Percentiles rank a stretch among this genome's conserved stretches.
Conservation (phyloP, 2,797 vertebrate genomes). For the Anabas testudineus region DNA sequence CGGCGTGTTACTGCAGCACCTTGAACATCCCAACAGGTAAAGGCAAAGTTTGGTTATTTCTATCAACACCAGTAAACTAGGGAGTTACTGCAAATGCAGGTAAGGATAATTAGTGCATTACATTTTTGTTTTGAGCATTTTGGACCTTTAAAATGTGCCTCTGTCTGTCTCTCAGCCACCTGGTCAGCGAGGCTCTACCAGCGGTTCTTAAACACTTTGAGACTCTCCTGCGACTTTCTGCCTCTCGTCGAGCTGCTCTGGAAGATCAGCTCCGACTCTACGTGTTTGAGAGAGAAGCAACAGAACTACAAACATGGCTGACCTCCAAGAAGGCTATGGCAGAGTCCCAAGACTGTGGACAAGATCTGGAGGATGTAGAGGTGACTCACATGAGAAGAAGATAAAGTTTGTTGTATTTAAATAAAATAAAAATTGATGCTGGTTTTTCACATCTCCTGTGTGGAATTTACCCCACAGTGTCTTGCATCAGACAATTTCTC, state of each 20-base stretch:
- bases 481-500: too few species aligned
- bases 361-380: constrained; percentile 89
- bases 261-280: constrained; percentile 86
- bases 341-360: constrained; percentile 87
- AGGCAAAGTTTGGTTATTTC: not conserved
- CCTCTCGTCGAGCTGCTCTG: constrained; percentile 74
- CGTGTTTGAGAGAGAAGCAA: constrained; percentile 87
- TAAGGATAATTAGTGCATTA: too few species aligned
- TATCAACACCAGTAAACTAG: not conserved
- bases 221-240: constrained; percentile 77
- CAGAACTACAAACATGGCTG: constrained; percentile 89
- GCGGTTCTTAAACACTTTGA: constrained; percentile 75
- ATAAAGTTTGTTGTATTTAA: too few species aligned
- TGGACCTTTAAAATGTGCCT: not conserved
- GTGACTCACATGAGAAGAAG: constrained; percentile 61
- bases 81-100: too few species aligned
- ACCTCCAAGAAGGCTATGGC: constrained; percentile 80
- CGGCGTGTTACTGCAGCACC: constrained; percentile 79
- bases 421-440: too few species aligned
- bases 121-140: too few species aligned
- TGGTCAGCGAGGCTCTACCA: constrained; percentile 75
- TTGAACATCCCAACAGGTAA: constrained; percentile 86
- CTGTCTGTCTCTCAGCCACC: constrained; percentile 53
- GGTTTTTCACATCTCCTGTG: too few species aligned
- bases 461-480: too few species aligned